Base-by-base conservation (phyloP, 2,888 invertebrate genomes). In the Eulithis testata region DNA sequence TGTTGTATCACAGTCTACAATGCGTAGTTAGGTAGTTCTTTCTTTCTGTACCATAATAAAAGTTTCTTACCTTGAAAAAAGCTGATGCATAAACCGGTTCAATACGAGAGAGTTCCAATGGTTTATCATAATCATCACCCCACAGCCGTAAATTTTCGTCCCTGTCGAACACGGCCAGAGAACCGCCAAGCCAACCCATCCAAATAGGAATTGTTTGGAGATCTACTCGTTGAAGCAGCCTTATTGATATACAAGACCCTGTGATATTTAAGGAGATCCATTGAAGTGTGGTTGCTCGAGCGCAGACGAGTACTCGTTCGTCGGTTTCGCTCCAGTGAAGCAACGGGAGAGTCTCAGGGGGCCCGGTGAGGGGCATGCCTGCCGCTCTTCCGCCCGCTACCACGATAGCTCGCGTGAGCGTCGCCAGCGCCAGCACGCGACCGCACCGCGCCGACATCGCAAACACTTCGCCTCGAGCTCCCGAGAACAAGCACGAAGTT, bases 401-500 rank as follows among this genome's bases (percentile, higher is more conserved):
- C 54, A 93, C 87, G 6, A 93, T 90, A 9, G 97, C 97, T 90
- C 98, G 98, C 0, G 98, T 98, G 55, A 99, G 94, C 0, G 99
- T 98, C 0, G 98, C 99, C 94, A 99, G 95, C 0, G 99, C 99
- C 61, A 99, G 95, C 64, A 99, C 94, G 5, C 92, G 85, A 3
- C 91, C 90, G 68, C 92, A 91, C 2, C 88, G 83, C 4, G 93
- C 89, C 0, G 86, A 77, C 93, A 92, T 91, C 0, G 91, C 86
- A 0, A 93, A 90, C 0, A 93, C 93, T 94, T 99, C 99, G 0
- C 99, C 99, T 62, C 98, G 95, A 61, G 98, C 98, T 43, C 99
- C 99, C 44, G 99, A 99, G 88, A 99, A 99, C 12, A 99, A 93
- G 85, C 99, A 99, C 60, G 97, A 96, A 0, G 98, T 97, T 68